Evolutionary conservation across 2,113 vertebrate genomes (phyloP).

Genomic region (Sakesphorus luctuosus): DNA sequence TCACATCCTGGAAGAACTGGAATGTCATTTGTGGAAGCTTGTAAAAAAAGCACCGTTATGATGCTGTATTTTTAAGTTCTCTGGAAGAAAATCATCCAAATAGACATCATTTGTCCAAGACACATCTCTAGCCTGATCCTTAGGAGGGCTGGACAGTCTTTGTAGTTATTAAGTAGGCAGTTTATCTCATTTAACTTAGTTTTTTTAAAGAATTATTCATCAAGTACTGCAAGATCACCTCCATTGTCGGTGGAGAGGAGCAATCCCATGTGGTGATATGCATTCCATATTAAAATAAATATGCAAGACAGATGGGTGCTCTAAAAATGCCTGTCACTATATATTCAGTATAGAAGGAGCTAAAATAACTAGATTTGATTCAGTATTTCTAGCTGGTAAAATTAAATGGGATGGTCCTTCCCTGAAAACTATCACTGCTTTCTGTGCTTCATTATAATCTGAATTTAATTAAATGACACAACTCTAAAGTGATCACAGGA

Average conservation of each 20-base stretch:
- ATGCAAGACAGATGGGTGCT: neutral
- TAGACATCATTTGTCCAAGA: neutral
- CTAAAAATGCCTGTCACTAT: neutral
- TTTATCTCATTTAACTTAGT: neutral
- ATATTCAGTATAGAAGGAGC: neutral
- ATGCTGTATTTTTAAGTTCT: neutral
- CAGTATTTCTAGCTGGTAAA: neutral
- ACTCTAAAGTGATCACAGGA: neutral
- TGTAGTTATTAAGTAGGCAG: neutral
- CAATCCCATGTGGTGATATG: neutral
- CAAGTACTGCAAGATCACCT: neutral
- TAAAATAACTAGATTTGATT: neutral
- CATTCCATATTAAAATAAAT: neutral
- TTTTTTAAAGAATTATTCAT: neutral
- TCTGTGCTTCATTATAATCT: neutral
- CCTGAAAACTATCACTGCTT: neutral
- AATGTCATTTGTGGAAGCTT: neutral
- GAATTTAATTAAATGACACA: neutral
- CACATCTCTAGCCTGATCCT: neutral
- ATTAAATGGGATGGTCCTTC: neutral
- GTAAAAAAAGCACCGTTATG: rapidly evolving
- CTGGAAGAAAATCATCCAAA: neutral
- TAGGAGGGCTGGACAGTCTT: neutral
- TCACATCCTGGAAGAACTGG: neutral
- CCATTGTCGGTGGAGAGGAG: neutral